Evolutionary conservation across 30 jellyfish, hydroid and myxozoan genomes (phyloP).

Genomic region (Sanderia malayensis): DNA sequence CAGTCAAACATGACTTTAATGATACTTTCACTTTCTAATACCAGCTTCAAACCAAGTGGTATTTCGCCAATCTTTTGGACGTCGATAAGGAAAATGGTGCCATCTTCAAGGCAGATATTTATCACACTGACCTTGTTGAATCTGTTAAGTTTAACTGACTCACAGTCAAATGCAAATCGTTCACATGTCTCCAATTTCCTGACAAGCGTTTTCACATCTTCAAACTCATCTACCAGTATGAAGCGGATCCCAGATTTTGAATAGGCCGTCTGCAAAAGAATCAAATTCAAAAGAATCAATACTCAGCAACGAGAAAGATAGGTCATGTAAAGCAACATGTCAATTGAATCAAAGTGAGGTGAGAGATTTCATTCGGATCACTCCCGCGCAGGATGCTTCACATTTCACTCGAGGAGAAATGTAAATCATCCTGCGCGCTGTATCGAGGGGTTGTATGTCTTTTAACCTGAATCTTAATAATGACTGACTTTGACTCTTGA

Average conservation of each 20-base stretch:
- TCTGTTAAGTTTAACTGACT: constrained; percentile 36
- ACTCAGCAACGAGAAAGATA: too few species aligned
- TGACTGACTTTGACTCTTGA: too few species aligned
- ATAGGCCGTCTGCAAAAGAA: too few species aligned
- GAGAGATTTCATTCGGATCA: too few species aligned
- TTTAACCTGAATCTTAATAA: too few species aligned
- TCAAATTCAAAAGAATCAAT: too few species aligned
- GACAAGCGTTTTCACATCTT: neutral
- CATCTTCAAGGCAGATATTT: constrained; percentile 22
- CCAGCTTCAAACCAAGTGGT: constrained; percentile 1
- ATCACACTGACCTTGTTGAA: constrained; percentile 11
- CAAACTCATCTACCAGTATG: neutral
- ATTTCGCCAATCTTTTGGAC: constrained; percentile 23
- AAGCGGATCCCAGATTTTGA: neutral
- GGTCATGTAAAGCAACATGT: too few species aligned
- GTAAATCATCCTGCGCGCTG: too few species aligned
- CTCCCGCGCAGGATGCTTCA: too few species aligned
- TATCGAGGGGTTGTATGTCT: too few species aligned
- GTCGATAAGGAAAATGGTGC: constrained; percentile 24
- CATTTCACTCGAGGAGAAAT: too few species aligned
- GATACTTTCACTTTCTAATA: constrained; percentile 10
- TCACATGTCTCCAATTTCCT: neutral
- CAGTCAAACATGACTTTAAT: constrained; percentile 41
- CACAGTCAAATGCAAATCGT: constrained; percentile 41
- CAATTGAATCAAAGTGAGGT: too few species aligned